Conservation (phyloP, 2,113 vertebrate genomes). For the Laticauda laticaudata region DNA sequence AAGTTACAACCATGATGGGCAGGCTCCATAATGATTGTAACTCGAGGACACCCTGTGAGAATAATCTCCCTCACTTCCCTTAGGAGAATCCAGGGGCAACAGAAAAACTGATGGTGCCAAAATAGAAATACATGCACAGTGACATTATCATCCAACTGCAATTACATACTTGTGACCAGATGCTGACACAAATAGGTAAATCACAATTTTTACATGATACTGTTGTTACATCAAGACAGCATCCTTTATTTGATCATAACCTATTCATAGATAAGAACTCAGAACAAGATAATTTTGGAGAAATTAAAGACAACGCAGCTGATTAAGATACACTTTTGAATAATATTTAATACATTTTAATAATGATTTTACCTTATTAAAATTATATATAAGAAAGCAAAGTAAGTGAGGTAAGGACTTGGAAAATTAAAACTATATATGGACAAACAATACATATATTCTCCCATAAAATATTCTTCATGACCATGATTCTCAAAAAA, state of each 20-base stretch:
- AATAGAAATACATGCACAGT: not conserved
- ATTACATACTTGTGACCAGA: not conserved
- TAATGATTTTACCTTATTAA: not conserved
- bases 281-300: not conserved
- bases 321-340: not conserved
- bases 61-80: not conserved
- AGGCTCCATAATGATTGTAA: not conserved
- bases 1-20: not conserved
- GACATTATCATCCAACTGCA: not conserved
- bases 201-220: not conserved
- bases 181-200: not conserved
- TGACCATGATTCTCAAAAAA: not conserved
- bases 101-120: not conserved
- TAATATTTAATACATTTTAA: not conserved
- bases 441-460: not conserved
- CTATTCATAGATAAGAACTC: not conserved
- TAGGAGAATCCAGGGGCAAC: not conserved
- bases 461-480: not conserved
- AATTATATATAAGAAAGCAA: not conserved
- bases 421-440: not conserved
- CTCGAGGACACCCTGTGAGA: not conserved
- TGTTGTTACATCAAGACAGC: not conserved
- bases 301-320: not conserved
- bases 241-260: not conserved
- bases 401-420: not conserved